Evolutionary conservation across 2,888 invertebrate genomes (phyloP).

Genomic region (Drosophila formosana): DNA sequence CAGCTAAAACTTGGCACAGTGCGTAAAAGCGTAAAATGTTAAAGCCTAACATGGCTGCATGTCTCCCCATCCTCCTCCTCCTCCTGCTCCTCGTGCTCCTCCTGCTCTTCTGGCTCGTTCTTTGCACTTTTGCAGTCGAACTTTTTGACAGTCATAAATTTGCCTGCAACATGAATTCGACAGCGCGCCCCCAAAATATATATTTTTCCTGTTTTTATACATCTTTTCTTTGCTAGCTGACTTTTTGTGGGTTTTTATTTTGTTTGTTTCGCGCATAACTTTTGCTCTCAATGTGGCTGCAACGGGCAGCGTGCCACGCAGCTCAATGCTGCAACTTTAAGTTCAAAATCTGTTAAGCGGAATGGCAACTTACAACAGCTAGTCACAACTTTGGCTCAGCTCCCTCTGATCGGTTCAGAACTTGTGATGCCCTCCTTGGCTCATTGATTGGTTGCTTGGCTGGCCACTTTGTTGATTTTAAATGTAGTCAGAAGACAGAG

Average conservation of each 20-base stretch:
- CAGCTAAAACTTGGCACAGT: slow-evolving; percentile 15
- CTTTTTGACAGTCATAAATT: slow-evolving; percentile 75
- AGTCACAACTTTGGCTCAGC: slow-evolving; percentile 18
- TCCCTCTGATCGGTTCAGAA: slow-evolving; percentile 7
- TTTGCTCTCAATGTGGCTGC: slow-evolving; percentile 20
- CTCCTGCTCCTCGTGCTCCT: slow-evolving; percentile 5
- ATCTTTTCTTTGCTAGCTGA: neutral
- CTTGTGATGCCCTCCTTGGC: too few species aligned
- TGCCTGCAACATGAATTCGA: slow-evolving; percentile 70
- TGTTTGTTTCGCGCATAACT: slow-evolving; percentile 43
- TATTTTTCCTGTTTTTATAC: slow-evolving; percentile 21
- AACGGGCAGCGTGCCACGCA: slow-evolving; percentile 3
- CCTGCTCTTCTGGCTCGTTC: slow-evolving; percentile 21
- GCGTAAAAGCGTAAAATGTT: slow-evolving; percentile 44
- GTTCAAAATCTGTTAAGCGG: slow-evolving; percentile 47
- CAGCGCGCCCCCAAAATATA: slow-evolving; percentile 40
- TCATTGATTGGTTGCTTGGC: slow-evolving; percentile 9
- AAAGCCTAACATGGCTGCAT: slow-evolving; percentile 34
- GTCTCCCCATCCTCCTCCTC: too few species aligned
- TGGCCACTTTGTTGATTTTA: slow-evolving; percentile 21
- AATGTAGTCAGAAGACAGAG: slow-evolving; percentile 8
- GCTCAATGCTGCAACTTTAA: slow-evolving; percentile 32
- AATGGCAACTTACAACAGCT: slow-evolving; percentile 35
- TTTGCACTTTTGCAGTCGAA: slow-evolving; percentile 46
- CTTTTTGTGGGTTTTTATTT: neutral